phyloP scores from a whole-genome alignment of 2,797 vertebrate species.

The Hyperoplus lanceolatus region DNA sequence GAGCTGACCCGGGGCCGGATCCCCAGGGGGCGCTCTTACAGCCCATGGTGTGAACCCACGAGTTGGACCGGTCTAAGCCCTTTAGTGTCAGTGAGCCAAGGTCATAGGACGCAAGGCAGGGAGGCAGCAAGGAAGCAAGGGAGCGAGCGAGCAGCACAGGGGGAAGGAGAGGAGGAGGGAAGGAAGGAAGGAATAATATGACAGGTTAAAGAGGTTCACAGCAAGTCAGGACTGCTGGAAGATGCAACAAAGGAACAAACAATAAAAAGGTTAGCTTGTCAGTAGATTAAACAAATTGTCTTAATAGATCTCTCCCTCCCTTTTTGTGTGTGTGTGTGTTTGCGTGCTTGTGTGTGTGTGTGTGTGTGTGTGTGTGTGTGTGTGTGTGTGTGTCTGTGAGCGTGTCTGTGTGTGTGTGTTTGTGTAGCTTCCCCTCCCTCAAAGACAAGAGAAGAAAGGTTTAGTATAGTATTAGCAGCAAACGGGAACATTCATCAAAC shows the following conservation, averaged over 20 bases:
- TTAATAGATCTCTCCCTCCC: constrained; percentile 60
- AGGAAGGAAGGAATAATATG: constrained; percentile 87
- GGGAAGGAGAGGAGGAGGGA: constrained; percentile 40
- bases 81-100: constrained; percentile 79
- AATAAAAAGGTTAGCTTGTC: constrained; percentile 57
- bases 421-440: constrained; percentile 48
- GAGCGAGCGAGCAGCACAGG: constrained; percentile 84
- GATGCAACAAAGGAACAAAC: constrained; percentile 59
- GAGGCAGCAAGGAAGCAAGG: constrained; percentile 81
- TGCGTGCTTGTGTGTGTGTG: too few species aligned
- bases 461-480: constrained; percentile 67
- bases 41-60: constrained; percentile 99
- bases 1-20: constrained; percentile 97
- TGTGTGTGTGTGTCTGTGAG: too few species aligned
- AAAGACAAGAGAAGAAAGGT: constrained; percentile 64
- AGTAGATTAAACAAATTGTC: constrained; percentile 60
- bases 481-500: constrained; percentile 63
- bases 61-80: constrained; percentile 99
- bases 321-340: constrained; percentile 22
- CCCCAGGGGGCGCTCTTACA: constrained; percentile 98
- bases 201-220: constrained; percentile 85
- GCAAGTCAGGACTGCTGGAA: constrained; percentile 70
- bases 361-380: too few species aligned
- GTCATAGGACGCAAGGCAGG: constrained; percentile 86
- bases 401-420: constrained; percentile 23